These are phyloP conservation scores for Zelostemma sp. DNA, from an alignment of 1,140 invertebrate genomes.

Conservation along the genomic window DNA sequence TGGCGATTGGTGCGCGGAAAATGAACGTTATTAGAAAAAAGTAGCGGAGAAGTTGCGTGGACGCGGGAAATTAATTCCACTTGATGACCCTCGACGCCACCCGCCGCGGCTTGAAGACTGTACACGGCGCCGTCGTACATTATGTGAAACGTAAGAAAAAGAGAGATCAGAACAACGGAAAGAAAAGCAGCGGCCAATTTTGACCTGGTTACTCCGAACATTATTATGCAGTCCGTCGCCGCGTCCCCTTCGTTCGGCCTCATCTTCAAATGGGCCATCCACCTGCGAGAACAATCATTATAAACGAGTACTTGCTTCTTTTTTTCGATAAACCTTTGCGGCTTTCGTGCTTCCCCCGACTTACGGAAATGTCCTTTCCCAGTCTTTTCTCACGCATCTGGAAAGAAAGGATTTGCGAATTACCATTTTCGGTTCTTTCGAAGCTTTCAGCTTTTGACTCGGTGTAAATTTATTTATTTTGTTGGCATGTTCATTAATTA, in stretches of 20 bases:
- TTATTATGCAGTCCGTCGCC: conserved; percentile 82
- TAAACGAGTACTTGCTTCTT: background rate
- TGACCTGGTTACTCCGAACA: conserved; percentile 82
- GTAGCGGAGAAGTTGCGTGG: conserved; percentile 65
- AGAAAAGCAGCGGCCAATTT: conserved; percentile 84
- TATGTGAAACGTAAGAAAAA: conserved; percentile 85
- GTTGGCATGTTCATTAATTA: too few relatives aligned
- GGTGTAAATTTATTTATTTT: too few relatives aligned
- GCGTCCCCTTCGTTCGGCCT: conserved; percentile 81
- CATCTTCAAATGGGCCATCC: conserved; percentile 82
- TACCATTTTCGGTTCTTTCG: too few relatives aligned
- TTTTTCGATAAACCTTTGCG: background rate
- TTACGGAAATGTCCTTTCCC: conserved; percentile 12
- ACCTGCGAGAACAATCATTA: conserved; percentile 69
- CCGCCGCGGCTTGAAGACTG: conserved; percentile 75
- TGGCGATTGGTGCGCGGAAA: conserved; percentile 67
- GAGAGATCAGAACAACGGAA: conserved; percentile 80
- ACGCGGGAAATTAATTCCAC: conserved; percentile 48
- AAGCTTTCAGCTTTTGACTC: too few relatives aligned
- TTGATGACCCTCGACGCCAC: conserved; percentile 52
- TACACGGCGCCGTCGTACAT: conserved; percentile 86
- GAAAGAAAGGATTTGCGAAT: conserved; percentile 3
- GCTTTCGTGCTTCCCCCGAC: background rate
- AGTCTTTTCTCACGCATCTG: conserved; percentile 32
- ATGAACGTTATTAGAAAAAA: conserved; percentile 60